Percentiles rank a stretch among this genome's conserved stretches.
Conservation (phyloP, 2,797 vertebrate genomes). For the Presbytis comata region DNA sequence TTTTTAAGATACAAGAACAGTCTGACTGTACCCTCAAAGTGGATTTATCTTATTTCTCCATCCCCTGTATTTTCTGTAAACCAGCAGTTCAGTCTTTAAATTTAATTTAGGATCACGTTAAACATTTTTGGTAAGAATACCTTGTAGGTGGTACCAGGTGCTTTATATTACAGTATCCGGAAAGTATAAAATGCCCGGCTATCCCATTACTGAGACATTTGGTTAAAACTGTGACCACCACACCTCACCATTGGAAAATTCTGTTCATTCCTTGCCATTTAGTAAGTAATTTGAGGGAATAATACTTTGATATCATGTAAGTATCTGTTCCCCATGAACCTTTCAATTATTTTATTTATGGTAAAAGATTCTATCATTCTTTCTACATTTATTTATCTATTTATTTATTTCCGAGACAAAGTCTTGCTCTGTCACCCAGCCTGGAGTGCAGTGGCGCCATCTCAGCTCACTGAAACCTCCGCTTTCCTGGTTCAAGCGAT, state of each 20-base stretch:
- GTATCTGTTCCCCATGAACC: not conserved
- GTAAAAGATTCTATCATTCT: not conserved
- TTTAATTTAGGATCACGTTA: not conserved
- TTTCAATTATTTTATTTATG: slow-evolving; percentile 15
- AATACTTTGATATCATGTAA: not conserved
- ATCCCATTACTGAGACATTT: not conserved
- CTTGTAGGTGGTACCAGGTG: not conserved
- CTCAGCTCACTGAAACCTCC: not conserved
- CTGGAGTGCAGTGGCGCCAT: not conserved
- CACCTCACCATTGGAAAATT: not conserved
- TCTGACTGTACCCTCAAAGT: not conserved
- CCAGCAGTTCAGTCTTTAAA: not conserved
- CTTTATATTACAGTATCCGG: not conserved
- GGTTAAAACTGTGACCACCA: not conserved
- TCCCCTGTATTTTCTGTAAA: not conserved
- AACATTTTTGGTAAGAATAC: not conserved
- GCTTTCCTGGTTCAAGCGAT: not conserved
- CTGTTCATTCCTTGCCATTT: not conserved
- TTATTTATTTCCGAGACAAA: not conserved
- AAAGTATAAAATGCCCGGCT: not conserved
- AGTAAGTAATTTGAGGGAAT: not conserved
- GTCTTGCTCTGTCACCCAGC: not conserved
- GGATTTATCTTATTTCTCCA: not conserved
- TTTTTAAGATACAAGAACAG: not conserved
- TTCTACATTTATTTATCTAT: not conserved